Conservation (phyloP, 2,888 invertebrate genomes). For the Hesperia comma region DNA sequence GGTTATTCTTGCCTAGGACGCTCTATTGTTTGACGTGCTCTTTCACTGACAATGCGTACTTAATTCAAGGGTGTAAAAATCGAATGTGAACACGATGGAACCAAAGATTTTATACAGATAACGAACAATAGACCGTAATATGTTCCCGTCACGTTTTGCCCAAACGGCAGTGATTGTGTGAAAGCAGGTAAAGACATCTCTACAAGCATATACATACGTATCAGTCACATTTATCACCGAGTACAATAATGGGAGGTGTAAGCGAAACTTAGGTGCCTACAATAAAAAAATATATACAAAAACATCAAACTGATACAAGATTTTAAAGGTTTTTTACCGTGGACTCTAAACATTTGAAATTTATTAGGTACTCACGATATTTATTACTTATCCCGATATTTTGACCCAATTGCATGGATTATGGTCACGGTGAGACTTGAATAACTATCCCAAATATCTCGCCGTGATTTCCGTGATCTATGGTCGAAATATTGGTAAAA, state of each 20-base stretch:
- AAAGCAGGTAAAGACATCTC: constrained; percentile 44
- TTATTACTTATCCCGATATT: too few relatives aligned
- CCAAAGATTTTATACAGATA: constrained; percentile 55
- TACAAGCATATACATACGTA: background rate
- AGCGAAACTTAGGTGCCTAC: background rate
- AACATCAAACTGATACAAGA: too few relatives aligned
- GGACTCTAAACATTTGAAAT: too few relatives aligned
- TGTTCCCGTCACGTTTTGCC: constrained; percentile 67
- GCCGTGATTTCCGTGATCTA: too few relatives aligned
- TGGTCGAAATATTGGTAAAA: too few relatives aligned
- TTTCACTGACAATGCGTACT: constrained; percentile 31
- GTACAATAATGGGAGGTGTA: constrained; percentile 5
- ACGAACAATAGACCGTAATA: constrained; percentile 68
- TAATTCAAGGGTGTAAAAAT: constrained; percentile 49
- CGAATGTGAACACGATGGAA: constrained; percentile 48
- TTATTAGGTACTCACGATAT: too few relatives aligned
- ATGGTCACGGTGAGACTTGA: too few relatives aligned
- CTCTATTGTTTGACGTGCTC: constrained; percentile 28
- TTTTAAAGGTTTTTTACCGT: too few relatives aligned
- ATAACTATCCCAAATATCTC: too few relatives aligned
- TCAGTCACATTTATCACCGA: background rate
- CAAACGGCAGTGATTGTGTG: constrained; percentile 45
- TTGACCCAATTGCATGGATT: too few relatives aligned
- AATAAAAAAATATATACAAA: too few relatives aligned
- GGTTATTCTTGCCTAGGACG: constrained; percentile 4